A percentile compares a stretch with the other conserved stretches of the same genome.
Conservation (phyloP, 2,888 invertebrate genomes). For the Drosophila paranaensis region DNA sequence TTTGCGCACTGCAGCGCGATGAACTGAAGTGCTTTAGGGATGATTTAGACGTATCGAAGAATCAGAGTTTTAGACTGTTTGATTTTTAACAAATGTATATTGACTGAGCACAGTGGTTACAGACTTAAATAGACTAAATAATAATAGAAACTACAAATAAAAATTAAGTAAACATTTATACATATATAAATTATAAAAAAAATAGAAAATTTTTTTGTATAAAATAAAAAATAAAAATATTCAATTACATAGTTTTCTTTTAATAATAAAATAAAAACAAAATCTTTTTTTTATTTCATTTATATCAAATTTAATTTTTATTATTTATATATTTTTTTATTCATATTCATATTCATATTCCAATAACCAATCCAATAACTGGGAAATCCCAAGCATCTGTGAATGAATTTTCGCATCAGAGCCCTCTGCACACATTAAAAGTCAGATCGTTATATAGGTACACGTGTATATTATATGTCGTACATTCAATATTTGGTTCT, state of each 20-base stretch:
- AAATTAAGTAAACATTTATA: too few species aligned
- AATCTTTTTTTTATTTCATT: too few species aligned
- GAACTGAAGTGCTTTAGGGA: neutral
- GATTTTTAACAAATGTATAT: neutral
- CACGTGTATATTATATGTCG: conserved; percentile 17
- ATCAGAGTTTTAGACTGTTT: neutral
- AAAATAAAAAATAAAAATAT: too few species aligned
- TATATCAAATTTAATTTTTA: too few species aligned
- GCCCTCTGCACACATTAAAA: neutral
- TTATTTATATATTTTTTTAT: too few species aligned
- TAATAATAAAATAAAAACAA: too few species aligned
- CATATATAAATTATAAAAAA: too few species aligned
- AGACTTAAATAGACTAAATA: neutral
- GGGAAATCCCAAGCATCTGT: neutral
- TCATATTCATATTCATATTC: too few species aligned
- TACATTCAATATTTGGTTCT: conserved; percentile 11
- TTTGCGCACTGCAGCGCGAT: neutral
- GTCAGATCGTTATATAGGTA: neutral
- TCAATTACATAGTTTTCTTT: too few species aligned
- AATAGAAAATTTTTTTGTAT: too few species aligned
- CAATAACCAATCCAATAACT: too few species aligned
- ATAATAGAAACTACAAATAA: neutral
- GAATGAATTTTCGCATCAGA: neutral
- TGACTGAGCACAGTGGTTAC: neutral
- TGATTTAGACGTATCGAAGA: neutral